Percentiles rank a stretch among this genome's conserved stretches.
phyloP scores from a whole-genome alignment of 2,113 vertebrate genomes.

The Verasper variegatus region DNA sequence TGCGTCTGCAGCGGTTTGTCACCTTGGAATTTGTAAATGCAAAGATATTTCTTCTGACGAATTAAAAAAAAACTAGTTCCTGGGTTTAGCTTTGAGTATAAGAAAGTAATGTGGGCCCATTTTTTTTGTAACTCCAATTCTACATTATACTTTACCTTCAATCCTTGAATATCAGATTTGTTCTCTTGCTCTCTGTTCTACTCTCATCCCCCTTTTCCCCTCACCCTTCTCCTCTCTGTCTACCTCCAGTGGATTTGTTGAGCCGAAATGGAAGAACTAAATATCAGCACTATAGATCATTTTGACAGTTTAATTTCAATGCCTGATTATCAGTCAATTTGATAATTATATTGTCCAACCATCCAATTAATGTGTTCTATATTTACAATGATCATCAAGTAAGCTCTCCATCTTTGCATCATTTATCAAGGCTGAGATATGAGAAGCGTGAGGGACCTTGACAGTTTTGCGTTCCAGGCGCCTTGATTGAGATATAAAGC shows the following conservation, averaged over 20 bases:
- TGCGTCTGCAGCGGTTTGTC: neutral
- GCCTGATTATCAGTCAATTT: slow-evolving; percentile 84
- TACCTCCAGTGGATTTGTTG: slow-evolving; percentile 48
- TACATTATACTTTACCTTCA: slow-evolving; percentile 30
- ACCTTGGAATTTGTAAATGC: neutral
- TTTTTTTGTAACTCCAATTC: no score
- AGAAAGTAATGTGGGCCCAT: no score
- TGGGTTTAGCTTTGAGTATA: no score
- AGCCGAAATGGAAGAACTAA: slow-evolving; percentile 57
- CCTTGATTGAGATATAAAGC: slow-evolving; percentile 64
- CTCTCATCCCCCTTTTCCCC: slow-evolving; percentile 23
- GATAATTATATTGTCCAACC: slow-evolving; percentile 84
- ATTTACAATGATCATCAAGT: slow-evolving; percentile 83
- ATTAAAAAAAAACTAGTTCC: no score
- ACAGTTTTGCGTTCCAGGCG: slow-evolving; percentile 39
- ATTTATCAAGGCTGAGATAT: slow-evolving; percentile 72
- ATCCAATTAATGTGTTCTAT: slow-evolving; percentile 83
- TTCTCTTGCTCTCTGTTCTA: slow-evolving; percentile 22
- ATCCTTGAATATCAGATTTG: slow-evolving; percentile 39
- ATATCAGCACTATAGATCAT: slow-evolving; percentile 81
- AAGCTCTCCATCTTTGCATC: slow-evolving; percentile 54
- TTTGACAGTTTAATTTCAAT: slow-evolving; percentile 83
- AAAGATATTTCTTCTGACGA: neutral
- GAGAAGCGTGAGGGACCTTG: slow-evolving; percentile 42
- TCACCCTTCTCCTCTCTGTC: slow-evolving; percentile 37